phyloP scores from a whole-genome alignment of 2,113 vertebrate species.

The Plecturocebus donacophilus region DNA sequence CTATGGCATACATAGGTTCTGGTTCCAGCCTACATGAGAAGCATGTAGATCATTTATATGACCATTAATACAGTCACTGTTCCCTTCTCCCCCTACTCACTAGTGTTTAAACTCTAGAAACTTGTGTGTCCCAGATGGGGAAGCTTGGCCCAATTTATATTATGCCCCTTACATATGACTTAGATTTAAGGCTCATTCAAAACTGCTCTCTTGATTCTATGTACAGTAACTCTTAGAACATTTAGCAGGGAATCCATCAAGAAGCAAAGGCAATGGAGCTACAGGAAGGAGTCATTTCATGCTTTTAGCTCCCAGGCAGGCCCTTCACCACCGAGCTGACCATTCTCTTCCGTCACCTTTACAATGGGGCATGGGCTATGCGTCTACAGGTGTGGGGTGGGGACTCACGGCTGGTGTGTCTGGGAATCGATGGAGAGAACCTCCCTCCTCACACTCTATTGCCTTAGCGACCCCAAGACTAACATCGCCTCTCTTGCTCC shows the following conservation, averaged over 20 bases:
- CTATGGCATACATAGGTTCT: background rate
- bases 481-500: too few species aligned
- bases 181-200: background rate
- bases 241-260: background rate
- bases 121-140: rapidly evolving
- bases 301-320: background rate
- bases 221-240: background rate
- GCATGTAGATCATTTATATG: too few species aligned
- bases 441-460: rapidly evolving
- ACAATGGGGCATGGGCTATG: rapidly evolving
- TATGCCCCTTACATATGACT: background rate
- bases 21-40: background rate
- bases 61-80: rapidly evolving
- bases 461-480: background rate
- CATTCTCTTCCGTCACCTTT: background rate
- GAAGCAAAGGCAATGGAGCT: background rate
- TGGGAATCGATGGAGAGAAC: background rate
- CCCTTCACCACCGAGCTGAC: rapidly evolving
- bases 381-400: rapidly evolving
- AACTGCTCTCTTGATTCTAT: background rate
- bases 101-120: background rate
- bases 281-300: background rate
- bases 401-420: too few species aligned
- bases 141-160: background rate
- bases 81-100: rapidly evolving